phyloP scores from a whole-genome alignment of 2,888 invertebrate species.

The Pedicia rivosa region DNA sequence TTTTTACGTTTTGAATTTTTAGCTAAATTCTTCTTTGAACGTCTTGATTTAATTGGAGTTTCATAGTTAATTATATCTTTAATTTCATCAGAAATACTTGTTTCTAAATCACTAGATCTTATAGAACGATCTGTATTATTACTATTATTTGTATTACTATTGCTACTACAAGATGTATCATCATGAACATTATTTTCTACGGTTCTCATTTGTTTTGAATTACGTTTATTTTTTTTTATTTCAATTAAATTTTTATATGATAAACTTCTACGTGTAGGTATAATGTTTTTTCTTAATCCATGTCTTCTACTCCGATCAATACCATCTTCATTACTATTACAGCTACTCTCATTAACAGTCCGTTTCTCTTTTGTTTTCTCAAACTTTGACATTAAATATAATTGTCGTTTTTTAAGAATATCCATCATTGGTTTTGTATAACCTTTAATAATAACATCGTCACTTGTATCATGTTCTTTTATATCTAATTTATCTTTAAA shows the following conservation, averaged over 20 bases:
- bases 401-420: slow-evolving; percentile 12
- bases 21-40: too few relatives aligned
- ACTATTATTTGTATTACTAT: too few relatives aligned
- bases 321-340: neutral
- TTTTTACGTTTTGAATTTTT: too few relatives aligned
- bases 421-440: slow-evolving; percentile 16
- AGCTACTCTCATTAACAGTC: neutral
- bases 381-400: slow-evolving; percentile 3
- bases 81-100: too few relatives aligned
- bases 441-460: slow-evolving; percentile 13
- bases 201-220: neutral
- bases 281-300: slow-evolving; percentile 12
- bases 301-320: slow-evolving; percentile 8
- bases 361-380: neutral
- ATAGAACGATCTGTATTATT: too few relatives aligned
- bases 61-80: too few relatives aligned
- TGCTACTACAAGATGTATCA: slow-evolving; percentile 15
- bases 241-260: slow-evolving; percentile 6
- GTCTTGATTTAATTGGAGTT: too few relatives aligned
- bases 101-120: too few relatives aligned
- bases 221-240: slow-evolving; percentile 12
- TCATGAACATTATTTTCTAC: slow-evolving; percentile 8
- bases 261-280: slow-evolving; percentile 11
- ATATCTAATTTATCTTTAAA: slow-evolving; percentile 20
- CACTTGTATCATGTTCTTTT: slow-evolving; percentile 10